Conservation (phyloP, 2,797 vertebrate genomes). For the Capromys pilorides region DNA sequence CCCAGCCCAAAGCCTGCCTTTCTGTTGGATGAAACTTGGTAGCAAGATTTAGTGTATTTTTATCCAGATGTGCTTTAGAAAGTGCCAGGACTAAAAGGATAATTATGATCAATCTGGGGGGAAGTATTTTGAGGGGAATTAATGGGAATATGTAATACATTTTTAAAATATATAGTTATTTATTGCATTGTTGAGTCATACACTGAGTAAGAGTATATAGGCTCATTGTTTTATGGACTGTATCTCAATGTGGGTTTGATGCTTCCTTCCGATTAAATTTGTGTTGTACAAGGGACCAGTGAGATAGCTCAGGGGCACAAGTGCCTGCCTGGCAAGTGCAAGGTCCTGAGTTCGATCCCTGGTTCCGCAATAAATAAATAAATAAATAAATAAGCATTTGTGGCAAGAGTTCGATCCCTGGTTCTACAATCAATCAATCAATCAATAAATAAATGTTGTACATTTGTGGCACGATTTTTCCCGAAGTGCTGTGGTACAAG, state of each 20-base stretch:
- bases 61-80: background rate
- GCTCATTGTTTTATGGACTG: background rate
- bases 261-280: slow-evolving; percentile 3
- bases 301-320: no score
- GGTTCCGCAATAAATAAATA: no score
- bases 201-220: background rate
- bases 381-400: background rate
- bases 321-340: no score
- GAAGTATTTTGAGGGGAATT: background rate
- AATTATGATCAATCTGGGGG: background rate
- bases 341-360: no score
- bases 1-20: no score
- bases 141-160: background rate
- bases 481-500: no score
- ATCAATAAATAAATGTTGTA: no score
- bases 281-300: background rate
- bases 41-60: background rate
- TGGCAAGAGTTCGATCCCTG: no score
- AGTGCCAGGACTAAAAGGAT: background rate
- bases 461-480: no score
- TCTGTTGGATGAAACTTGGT: background rate
- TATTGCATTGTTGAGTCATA: background rate
- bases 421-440: no score
- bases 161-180: background rate
- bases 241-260: background rate